Evolutionary conservation across 2,797 vertebrate genomes (phyloP).

Genomic region (Sphenopsis melanotis): DNA sequence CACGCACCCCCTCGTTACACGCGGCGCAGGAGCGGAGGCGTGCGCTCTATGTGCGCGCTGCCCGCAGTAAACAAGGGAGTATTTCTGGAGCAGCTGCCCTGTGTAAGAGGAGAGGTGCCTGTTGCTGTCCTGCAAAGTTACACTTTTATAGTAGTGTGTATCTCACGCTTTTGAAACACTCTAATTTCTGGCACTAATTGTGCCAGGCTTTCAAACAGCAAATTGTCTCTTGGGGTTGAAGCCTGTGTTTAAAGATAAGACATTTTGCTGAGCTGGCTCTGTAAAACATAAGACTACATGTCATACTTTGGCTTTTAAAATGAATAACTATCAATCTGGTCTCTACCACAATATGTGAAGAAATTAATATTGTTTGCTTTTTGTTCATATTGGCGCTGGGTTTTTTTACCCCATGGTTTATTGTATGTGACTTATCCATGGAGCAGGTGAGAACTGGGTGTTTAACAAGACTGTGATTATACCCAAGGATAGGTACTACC

Average conservation of each 20-base stretch:
- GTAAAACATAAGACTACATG: not conserved
- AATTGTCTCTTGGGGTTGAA: not conserved
- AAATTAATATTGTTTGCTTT: conserved; percentile 4
- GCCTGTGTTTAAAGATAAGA: fast-evolving
- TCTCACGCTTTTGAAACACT: not conserved
- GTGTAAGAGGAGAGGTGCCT: conserved; percentile 22
- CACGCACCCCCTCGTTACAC: not conserved
- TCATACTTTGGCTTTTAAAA: not conserved
- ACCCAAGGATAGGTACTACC: not conserved
- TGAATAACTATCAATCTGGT: not conserved
- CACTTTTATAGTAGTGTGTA: not conserved
- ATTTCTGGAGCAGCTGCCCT: conserved; percentile 44
- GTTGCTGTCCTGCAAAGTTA: not conserved
- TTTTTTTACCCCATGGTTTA: not conserved
- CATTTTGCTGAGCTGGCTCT: not conserved
- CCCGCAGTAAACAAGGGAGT: not conserved
- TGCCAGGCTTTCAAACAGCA: not conserved
- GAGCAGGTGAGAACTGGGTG: not conserved
- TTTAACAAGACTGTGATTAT: not conserved
- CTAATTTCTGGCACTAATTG: not conserved
- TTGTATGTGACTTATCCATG: fast-evolving
- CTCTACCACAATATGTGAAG: not conserved
- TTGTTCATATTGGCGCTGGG: not conserved
- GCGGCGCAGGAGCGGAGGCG: not conserved
- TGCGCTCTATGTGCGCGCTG: not conserved